A percentile compares a stretch with the other conserved stretches of the same genome.
Conservation (phyloP, 2,113 vertebrate genomes). For the Cryptomyrus ogoouensis region DNA sequence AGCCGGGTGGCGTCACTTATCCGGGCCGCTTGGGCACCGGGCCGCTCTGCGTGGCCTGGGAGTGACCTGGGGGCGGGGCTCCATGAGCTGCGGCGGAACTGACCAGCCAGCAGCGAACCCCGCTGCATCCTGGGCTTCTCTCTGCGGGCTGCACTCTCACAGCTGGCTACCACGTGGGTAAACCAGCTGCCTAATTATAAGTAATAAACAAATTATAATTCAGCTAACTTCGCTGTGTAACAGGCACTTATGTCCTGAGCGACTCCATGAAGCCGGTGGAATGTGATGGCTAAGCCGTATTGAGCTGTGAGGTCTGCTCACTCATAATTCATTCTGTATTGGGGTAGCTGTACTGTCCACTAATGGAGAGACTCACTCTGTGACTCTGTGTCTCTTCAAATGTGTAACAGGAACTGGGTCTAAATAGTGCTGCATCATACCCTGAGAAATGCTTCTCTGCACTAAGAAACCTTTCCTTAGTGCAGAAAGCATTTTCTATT, state of each 20-base stretch:
- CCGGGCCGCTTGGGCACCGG: constrained; percentile 75
- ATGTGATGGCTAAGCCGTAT: not conserved
- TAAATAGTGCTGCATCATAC: not conserved
- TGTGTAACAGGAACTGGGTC: not conserved
- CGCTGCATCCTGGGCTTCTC: constrained; percentile 29
- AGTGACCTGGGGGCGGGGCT: constrained; percentile 60
- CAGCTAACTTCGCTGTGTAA: not conserved
- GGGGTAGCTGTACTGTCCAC: not conserved
- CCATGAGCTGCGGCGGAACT: constrained; percentile 25
- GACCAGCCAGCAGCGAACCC: constrained; percentile 53
- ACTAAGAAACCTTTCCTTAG: not conserved
- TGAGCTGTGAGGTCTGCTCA: not conserved
- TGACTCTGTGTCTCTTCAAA: not conserved
- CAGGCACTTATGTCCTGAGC: not conserved
- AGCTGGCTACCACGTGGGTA: not conserved
- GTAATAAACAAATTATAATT: not conserved
- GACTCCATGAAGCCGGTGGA: not conserved
- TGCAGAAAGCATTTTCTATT: not conserved
- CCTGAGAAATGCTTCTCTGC: not conserved
- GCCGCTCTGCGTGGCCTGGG: constrained; percentile 72
- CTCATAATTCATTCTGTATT: not conserved
- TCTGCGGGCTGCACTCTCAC: not conserved
- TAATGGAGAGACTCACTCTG: not conserved
- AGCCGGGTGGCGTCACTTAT: constrained; percentile 83
- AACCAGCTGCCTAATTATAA: not conserved